Percentiles rank a stretch among this genome's conserved stretches.
Evolutionary conservation across 1,140 invertebrate genomes (phyloP).

Genomic region (Dinothrombium tinctorium): DNA sequence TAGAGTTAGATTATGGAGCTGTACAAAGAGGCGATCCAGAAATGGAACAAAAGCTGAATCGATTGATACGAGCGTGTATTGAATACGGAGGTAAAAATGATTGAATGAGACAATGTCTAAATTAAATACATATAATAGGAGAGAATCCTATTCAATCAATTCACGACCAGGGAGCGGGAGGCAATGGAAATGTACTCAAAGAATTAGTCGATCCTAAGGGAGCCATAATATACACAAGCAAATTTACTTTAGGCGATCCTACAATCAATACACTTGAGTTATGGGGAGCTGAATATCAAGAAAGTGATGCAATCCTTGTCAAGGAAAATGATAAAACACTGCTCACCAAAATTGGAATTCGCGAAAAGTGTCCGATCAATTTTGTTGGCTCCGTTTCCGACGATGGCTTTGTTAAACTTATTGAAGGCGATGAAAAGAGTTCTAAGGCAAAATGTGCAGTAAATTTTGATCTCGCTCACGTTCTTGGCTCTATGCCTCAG

Average conservation of each 20-base stretch:
- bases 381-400: conserved; percentile 79
- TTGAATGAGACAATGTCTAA: neutral
- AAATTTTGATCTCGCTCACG: conserved; percentile 63
- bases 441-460: conserved; percentile 29
- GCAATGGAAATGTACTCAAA: conserved; percentile 93
- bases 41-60: conserved; percentile 93
- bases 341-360: conserved; percentile 42
- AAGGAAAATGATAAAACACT: conserved; percentile 32
- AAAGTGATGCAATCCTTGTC: conserved; percentile 72
- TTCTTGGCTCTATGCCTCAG: conserved; percentile 61
- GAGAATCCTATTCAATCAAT: conserved; percentile 79
- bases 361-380: conserved; percentile 76
- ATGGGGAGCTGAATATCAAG: conserved; percentile 97
- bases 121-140: conserved; percentile 11
- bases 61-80: conserved; percentile 70
- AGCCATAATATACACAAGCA: conserved; percentile 62
- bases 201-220: conserved; percentile 82
- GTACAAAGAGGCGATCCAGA: conserved; percentile 93
- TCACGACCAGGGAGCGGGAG: conserved; percentile 88
- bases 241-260: conserved; percentile 76
- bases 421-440: conserved; percentile 15
- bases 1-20: conserved; percentile 74
- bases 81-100: conserved; percentile 34
- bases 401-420: conserved; percentile 39
- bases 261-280: conserved; percentile 76